Evolutionary conservation across 1,140 invertebrate genomes (phyloP).

Genomic region (Gonioctena quinquepunctata): DNA sequence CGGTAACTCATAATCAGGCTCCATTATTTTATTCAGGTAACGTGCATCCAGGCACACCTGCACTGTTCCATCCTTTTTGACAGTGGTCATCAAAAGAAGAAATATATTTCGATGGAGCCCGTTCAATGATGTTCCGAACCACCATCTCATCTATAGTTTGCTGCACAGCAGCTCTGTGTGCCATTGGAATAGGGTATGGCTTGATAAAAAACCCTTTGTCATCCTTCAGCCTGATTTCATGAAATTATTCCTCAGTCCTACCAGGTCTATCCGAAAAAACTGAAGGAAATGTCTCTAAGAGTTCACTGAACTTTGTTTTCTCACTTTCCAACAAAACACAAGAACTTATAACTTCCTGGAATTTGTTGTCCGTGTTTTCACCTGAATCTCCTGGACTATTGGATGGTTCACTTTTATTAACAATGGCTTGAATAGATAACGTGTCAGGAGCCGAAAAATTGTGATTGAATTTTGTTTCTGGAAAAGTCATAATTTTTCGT

Average conservation of each 20-base stretch:
- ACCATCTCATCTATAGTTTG: background rate
- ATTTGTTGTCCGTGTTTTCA: too few species aligned
- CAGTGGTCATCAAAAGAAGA: background rate
- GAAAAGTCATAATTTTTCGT: background rate
- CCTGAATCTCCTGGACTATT: background rate
- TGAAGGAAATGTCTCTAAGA: background rate
- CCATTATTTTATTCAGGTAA: background rate
- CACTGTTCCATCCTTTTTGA: background rate
- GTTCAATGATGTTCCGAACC: background rate
- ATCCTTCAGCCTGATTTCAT: background rate
- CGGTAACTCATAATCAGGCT: background rate
- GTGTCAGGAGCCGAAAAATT: background rate
- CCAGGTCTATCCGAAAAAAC: background rate
- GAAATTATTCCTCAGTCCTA: background rate
- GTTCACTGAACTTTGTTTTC: too few species aligned
- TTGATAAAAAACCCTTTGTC: background rate
- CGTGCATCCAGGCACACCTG: background rate
- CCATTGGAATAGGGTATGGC: background rate
- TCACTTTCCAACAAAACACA: too few species aligned
- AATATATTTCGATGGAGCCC: background rate
- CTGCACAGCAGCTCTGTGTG: background rate
- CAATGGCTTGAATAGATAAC: background rate
- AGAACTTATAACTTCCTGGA: too few species aligned
- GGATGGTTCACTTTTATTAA: background rate
- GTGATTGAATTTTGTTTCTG: background rate